Percentiles rank a stretch among this genome's conserved stretches.
Evolutionary conservation across 2,888 invertebrate genomes (phyloP).

Genomic region (Diarsia mendica): DNA sequence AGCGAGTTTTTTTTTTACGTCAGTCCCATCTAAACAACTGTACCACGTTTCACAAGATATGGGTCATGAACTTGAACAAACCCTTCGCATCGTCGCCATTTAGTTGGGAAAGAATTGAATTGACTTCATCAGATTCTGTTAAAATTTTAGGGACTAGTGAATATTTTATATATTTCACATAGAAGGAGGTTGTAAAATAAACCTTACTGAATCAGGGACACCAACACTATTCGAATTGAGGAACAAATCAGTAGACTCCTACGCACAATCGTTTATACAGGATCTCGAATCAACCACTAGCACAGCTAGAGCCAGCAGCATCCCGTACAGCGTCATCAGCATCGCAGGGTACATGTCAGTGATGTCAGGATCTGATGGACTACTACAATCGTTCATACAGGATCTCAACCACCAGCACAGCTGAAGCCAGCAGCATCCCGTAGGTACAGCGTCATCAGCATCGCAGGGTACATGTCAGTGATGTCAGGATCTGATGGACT

Average conservation of each 20-base stretch:
- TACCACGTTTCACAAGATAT: too few relatives aligned
- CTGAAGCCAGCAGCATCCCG: slow-evolving; percentile 83
- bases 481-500: too few relatives aligned
- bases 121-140: too few relatives aligned
- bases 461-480: slow-evolving; percentile 89
- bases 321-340: slow-evolving; percentile 87
- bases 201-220: neutral
- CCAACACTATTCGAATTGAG: too few relatives aligned
- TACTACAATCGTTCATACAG: slow-evolving; percentile 79
- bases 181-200: neutral
- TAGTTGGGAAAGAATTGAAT: too few relatives aligned
- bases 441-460: slow-evolving; percentile 88
- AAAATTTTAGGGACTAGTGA: too few relatives aligned
- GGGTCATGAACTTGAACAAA: too few relatives aligned
- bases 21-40: too few relatives aligned
- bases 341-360: slow-evolving; percentile 89
- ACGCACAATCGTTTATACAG: slow-evolving; percentile 79
- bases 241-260: neutral
- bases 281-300: slow-evolving; percentile 82
- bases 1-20: neutral
- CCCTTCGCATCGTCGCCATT: too few relatives aligned
- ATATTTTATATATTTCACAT: too few relatives aligned
- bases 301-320: slow-evolving; percentile 81
- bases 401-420: slow-evolving; percentile 82
- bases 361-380: too few relatives aligned